Conservation (phyloP, 2,113 vertebrate species). For the Hoplias malabaricus region DNA sequence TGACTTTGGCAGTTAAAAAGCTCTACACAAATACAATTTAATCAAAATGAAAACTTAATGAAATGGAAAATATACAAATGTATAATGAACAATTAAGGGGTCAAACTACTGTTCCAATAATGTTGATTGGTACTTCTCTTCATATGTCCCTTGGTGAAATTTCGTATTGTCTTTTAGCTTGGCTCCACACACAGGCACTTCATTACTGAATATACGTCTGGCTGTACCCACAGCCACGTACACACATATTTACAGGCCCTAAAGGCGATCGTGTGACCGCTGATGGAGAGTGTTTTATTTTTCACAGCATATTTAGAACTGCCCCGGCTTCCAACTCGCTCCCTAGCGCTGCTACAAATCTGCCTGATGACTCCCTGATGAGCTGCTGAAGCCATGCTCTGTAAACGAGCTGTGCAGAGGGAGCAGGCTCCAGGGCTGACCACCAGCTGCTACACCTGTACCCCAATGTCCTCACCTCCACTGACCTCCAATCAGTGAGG, state of each 20-base stretch:
- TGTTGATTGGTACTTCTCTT: neutral
- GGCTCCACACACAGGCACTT: conserved; percentile 8
- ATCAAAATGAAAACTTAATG: too few relatives aligned
- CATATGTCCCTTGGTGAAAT: neutral
- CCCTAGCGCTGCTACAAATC: conserved; percentile 33
- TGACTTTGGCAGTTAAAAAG: too few relatives aligned
- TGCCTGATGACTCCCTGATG: conserved; percentile 28
- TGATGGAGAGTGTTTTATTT: conserved; percentile 38
- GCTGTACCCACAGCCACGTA: conserved; percentile 14
- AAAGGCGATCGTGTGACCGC: conserved; percentile 10
- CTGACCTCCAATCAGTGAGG: conserved; percentile 53
- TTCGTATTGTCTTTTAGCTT: conserved; percentile 2
- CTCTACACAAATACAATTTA: too few relatives aligned
- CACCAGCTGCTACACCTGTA: conserved; percentile 49
- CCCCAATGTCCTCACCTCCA: neutral
- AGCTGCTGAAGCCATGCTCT: conserved; percentile 23
- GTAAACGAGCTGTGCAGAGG: conserved; percentile 21
- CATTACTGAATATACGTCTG: conserved; percentile 10
- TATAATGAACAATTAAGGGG: conserved; percentile 9
- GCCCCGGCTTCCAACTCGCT: conserved; percentile 38
- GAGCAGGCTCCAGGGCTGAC: conserved; percentile 24
- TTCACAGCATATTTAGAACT: conserved; percentile 45
- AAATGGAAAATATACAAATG: too few relatives aligned
- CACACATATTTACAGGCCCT: conserved; percentile 25
- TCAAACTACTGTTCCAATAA: conserved; percentile 1